Percentiles rank a stretch among this genome's conserved stretches.
Conservation (phyloP, 2,797 vertebrate genomes). For the Clarias laeviceps region DNA sequence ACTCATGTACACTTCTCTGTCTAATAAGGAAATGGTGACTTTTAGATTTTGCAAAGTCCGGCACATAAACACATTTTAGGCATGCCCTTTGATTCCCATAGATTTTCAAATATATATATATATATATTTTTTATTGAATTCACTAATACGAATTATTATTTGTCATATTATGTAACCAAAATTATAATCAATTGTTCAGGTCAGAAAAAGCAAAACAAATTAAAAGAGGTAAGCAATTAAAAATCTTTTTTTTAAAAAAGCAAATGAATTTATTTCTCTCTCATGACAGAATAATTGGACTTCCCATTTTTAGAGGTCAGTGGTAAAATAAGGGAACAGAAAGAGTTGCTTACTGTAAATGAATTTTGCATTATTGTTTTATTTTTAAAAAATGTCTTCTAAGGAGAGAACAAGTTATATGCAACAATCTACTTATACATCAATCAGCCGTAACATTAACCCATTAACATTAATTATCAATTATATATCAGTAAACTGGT, state of each 20-base stretch:
- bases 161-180: neutral
- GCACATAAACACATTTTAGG: neutral
- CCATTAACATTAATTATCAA: no score
- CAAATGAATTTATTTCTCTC: neutral
- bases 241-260: neutral
- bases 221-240: neutral
- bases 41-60: neutral
- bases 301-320: neutral
- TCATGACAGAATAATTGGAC: neutral
- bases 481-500: no score
- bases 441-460: no score
- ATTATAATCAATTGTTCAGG: neutral
- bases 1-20: neutral
- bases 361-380: neutral
- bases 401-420: neutral
- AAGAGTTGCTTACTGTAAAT: slow-evolving; percentile 9
- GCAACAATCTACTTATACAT: neutral
- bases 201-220: neutral
- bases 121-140: neutral
- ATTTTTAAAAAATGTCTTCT: neutral
- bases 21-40: neutral
- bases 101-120: neutral
- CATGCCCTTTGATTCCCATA: neutral
- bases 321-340: neutral
- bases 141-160: neutral